Base-by-base conservation (phyloP, 2,797 vertebrate genomes). In the Eulemur mongoz region DNA sequence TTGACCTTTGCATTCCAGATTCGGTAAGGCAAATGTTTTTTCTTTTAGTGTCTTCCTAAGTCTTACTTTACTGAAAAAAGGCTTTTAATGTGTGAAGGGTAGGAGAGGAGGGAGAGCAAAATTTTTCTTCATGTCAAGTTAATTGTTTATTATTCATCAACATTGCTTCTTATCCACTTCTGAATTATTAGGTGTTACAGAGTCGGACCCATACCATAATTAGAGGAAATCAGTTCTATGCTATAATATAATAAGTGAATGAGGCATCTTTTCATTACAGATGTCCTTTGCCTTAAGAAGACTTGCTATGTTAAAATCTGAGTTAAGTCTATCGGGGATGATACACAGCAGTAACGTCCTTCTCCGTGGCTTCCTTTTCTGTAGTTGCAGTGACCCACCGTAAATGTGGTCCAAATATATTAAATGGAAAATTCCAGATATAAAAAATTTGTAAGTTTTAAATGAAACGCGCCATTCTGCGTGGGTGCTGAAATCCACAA, bases 1-100 rank as follows among this genome's bases (percentile, higher is more conserved):
- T 57, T 89, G 80, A 89, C 70, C 67, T 95, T 48, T 61, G 63
- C 20, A 45, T 96, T 94, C 69, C 50, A 45, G 90, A 76, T 69
- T 94, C 82, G 65, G 40, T 20, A 65, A 79, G 63, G 85, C 35
- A 79, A 79, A 57, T 50, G 23, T 48, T 63, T 14, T 89, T 59
- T 69, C 38, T 85, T 57, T 81, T 50, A 32, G 57, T 70, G 30
- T 90, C 85, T 80, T 91, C 27, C 5, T 89, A 81, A 92, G 72
- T 73, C 93, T 91, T 78, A 57, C 82, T 91, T 86, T 70, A 67
- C 80, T 83, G 78, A 93, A 95, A 70, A 92, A 65, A 93, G 76
- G 54, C n/a, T 57, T 75, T 78, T 73, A 72, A 63, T 80, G 25
- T 63, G 50, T 45, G 32, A 87, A 61, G 63, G 52, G 10, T 40